Evolutionary conservation across 2,888 invertebrate species (phyloP).

Genomic region (Villa cingulata): DNA sequence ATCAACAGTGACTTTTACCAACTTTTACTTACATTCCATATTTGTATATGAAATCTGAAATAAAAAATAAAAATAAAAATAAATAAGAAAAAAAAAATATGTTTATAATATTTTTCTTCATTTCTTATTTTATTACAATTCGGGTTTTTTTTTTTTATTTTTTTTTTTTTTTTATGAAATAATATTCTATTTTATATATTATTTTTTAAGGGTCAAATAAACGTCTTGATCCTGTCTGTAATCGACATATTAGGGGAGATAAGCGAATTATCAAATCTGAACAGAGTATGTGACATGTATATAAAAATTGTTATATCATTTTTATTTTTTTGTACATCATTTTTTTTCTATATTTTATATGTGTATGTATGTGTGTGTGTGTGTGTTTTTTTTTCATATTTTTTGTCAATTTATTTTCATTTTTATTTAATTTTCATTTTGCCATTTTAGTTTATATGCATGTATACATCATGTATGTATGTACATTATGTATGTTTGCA

Average conservation of each 20-base stretch:
- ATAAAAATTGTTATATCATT: slow-evolving; percentile 4
- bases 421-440: not conserved
- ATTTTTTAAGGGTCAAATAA: slow-evolving; percentile 10
- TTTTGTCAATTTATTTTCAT: not conserved
- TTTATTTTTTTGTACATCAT: not conserved
- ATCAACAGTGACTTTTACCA: no score
- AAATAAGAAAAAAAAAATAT: no score
- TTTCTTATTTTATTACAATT: no score
- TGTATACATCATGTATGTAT: not conserved
- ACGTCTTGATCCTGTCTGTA: slow-evolving; percentile 14
- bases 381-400: no score
- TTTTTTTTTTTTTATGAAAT: not conserved
- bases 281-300: slow-evolving; percentile 14
- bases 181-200: not conserved
- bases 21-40: no score
- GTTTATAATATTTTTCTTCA: no score
- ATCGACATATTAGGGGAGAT: slow-evolving; percentile 14
- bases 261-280: slow-evolving; percentile 15
- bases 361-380: no score
- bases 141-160: not conserved
- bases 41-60: no score
- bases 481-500: no score
- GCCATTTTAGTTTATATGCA: not conserved
- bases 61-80: no score
- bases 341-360: no score